Evolutionary conservation across 2,888 invertebrate species (phyloP).

Genomic region (Linyphia triangularis): DNA sequence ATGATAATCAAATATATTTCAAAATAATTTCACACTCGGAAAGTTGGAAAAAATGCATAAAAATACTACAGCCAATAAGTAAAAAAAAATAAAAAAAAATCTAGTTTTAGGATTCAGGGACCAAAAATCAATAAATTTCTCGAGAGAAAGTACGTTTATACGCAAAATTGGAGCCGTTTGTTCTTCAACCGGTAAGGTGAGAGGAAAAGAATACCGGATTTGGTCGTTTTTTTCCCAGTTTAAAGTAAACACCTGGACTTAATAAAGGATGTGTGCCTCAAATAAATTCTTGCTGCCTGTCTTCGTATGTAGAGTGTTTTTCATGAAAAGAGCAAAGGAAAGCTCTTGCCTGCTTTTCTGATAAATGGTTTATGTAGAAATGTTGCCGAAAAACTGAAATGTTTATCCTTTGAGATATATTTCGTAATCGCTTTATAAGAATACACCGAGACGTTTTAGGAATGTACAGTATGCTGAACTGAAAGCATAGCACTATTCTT

Average conservation of each 20-base stretch:
- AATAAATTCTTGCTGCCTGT: background rate
- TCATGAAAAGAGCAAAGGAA: no score
- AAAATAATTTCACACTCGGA: no score
- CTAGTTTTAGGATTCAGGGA: no score
- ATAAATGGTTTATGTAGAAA: background rate
- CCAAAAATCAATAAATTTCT: background rate
- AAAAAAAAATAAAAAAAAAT: no score
- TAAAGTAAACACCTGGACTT: constrained; percentile 32
- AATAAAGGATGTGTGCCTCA: background rate
- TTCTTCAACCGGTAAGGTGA: background rate
- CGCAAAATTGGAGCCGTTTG: background rate
- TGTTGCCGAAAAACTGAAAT: background rate
- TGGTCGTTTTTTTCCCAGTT: background rate
- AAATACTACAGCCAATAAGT: no score
- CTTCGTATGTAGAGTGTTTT: background rate
- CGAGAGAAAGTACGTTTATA: background rate
- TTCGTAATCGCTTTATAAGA: background rate
- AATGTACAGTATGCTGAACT: no score
- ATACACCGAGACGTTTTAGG: no score
- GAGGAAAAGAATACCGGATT: background rate
- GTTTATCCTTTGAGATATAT: background rate
- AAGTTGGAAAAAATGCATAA: no score
- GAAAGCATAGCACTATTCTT: no score
- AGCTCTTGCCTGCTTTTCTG: background rate
- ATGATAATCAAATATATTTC: no score